Base-by-base conservation (phyloP, 64 coral and sea anemone species). In the Montipora cactus region DNA sequence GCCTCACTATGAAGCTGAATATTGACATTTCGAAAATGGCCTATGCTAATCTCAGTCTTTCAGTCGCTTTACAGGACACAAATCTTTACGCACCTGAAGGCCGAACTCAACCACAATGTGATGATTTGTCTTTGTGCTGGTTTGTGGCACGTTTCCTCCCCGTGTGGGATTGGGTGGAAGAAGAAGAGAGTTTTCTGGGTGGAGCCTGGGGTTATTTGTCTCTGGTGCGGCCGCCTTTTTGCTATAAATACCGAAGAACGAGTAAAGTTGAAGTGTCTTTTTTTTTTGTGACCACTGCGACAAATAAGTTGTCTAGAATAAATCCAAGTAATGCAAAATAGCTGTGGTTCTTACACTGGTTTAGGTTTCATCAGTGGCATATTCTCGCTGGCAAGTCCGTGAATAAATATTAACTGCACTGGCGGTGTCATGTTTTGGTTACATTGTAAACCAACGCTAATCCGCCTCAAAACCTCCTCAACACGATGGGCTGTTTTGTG, bases 21-120 rank as follows among this genome's bases (percentile, higher is more conserved):
- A 37, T 37, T 37, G 37, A 37, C 2, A 37, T 37, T 37, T 2
- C 37, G 37, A 37, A 37, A 37, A 37, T 37, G 37, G 37, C 37
- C 37, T 37, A 37, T 37, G 0, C 37, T 37, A 37, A 37, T 37
- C 37, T 37, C 37, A 37, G 53, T 57, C 53, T 3, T 15, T 46
- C 7, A 85, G 1, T 57, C 11, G 15, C 1, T n/a, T 48, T 9
- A 70, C 23, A 19, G 10, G 49, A 19, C 11, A 57, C 53, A 6
- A 57, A 5, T 44, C 4, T 48, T 18, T 59, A 75, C 28, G 47
- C 58, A 99, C 97, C 94, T 99, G 97, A 59, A 99, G 80, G 1
- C 94, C 97, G 83, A 99, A 99, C 82, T 95, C 89, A 1, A 99
- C 84, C 5, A 99, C 37, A 81, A 99, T 64, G 79, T 99, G 94